Conservation (phyloP, 2,797 vertebrate genomes). For the Gephyroberyx darwinii region DNA sequence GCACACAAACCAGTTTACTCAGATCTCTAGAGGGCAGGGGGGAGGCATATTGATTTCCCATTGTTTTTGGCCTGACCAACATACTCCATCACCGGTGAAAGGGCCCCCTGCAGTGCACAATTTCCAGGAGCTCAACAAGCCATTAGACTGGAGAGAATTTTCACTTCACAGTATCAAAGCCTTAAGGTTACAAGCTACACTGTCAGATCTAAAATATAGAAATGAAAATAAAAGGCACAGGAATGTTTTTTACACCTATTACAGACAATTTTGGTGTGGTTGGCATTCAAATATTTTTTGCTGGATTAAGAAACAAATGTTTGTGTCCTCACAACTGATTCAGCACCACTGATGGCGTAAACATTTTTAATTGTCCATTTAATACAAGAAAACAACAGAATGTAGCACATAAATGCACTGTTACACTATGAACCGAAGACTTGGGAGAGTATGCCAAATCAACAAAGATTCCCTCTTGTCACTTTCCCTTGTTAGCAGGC, state of each 20-base stretch:
- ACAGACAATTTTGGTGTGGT: not conserved
- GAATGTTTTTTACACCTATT: not conserved
- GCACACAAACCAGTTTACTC: conserved; percentile 77
- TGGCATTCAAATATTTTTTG: conserved; percentile 18
- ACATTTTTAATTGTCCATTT: conserved; percentile 53
- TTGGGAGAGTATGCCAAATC: conserved; percentile 67
- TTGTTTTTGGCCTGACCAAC: conserved; percentile 78
- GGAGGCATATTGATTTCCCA: conserved; percentile 79
- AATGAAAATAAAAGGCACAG: conserved; percentile 16
- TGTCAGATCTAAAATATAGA: conserved; percentile 27
- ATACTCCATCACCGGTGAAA: conserved; percentile 79
- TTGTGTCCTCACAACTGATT: conserved; percentile 15
- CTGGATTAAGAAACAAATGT: not conserved
- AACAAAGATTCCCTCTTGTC: conserved; percentile 70
- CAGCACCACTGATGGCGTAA: conserved; percentile 47
- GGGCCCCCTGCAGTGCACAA: conserved; percentile 76
- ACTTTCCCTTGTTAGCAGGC: conserved; percentile 72
- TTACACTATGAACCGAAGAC: conserved; percentile 53
- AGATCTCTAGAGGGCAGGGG: conserved; percentile 64
- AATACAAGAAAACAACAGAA: conserved; percentile 39
- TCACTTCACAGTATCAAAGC: conserved; percentile 47
- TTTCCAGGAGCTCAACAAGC: conserved; percentile 77
- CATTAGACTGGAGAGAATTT: conserved; percentile 72
- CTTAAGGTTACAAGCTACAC: conserved; percentile 42
- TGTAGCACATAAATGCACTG: conserved; percentile 37